A percentile compares a stretch with the other conserved stretches of the same genome.
These are phyloP conservation scores for Exephanes ischioxanthus DNA, from an alignment of 2,888 invertebrate species.

Conservation along the genomic window DNA sequence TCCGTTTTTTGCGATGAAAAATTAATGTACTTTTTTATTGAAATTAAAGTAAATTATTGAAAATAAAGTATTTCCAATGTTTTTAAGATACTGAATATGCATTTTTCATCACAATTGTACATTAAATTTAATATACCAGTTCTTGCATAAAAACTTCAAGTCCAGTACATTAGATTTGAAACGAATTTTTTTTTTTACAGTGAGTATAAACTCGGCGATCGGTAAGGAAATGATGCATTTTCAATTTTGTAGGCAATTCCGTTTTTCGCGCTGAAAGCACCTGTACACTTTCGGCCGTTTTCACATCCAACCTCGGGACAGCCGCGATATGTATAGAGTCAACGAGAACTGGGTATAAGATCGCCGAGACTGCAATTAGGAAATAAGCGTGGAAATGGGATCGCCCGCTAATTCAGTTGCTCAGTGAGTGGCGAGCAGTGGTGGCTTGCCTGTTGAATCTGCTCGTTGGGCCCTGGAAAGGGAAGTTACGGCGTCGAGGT, in stretches of 20 bases:
- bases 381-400: slow-evolving; percentile 65
- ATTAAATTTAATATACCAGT: too few relatives aligned
- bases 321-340: neutral
- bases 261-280: neutral
- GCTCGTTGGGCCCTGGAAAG: neutral
- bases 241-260: neutral
- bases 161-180: too few relatives aligned
- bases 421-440: neutral
- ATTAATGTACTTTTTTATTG: too few relatives aligned
- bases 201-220: too few relatives aligned
- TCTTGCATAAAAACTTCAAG: too few relatives aligned
- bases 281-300: slow-evolving; percentile 11
- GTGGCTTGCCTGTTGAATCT: slow-evolving; percentile 38
- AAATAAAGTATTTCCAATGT: too few relatives aligned
- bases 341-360: slow-evolving; percentile 33
- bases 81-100: too few relatives aligned
- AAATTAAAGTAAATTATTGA: too few relatives aligned
- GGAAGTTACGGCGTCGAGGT: neutral
- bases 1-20: neutral
- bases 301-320: neutral
- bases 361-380: slow-evolving; percentile 59
- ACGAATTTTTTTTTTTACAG: too few relatives aligned
- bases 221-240: neutral
- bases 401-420: slow-evolving; percentile 35
- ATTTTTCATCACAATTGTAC: too few relatives aligned